Evolutionary conservation across 2,113 vertebrate species (phyloP), one percentile per base, ranked within the genome.

Genomic region (Mormoops blainvillei): DNA sequence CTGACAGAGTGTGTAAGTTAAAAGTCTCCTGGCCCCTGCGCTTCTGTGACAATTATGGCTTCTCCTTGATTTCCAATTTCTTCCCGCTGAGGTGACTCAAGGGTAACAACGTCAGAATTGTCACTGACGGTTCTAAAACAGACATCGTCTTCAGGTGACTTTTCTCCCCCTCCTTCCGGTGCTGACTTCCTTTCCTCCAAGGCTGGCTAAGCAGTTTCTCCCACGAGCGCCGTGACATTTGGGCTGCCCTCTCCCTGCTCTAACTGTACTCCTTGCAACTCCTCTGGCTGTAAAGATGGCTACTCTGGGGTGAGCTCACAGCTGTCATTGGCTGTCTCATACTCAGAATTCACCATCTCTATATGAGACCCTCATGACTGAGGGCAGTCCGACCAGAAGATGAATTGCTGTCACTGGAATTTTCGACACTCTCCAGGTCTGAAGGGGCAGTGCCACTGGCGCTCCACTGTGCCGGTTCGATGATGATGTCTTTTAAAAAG

Each of bases 311-410:
- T 54, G 31, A 97, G 94, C 54, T 98, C 98, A 0, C 56, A 87
- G 48, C 87, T 98, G 45, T 97, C 97, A 74, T 90, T 97, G 41
- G 98, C 97, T 74, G 90, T 98, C 11, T 97, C 97, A 63, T 96
- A 98, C 92, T 99, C 99, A 11, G 98, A 97, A 63, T 98, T 98
- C 94, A 99, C 96, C 0, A 98, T 98, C 98, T 99, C 99, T 41
- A 99, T 98, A 94, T 99, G 99, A 61, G 99, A 99, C 82, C 99
- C 99, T n/a, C n/a, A n/a, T n/a, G n/a, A n/a, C n/a, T n/a, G n/a
- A n/a, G n/a, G n/a, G n/a, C n/a, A n/a, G n/a, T n/a, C n/a, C n/a
- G n/a, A n/a, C n/a, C n/a, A n/a, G n/a, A n/a, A n/a, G n/a, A n/a
- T n/a, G n/a, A n/a, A n/a, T n/a, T n/a, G n/a, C n/a, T n/a, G n/a